Evolutionary conservation across 2,113 vertebrate genomes (phyloP).

Genomic region (Amia ocellicauda): DNA sequence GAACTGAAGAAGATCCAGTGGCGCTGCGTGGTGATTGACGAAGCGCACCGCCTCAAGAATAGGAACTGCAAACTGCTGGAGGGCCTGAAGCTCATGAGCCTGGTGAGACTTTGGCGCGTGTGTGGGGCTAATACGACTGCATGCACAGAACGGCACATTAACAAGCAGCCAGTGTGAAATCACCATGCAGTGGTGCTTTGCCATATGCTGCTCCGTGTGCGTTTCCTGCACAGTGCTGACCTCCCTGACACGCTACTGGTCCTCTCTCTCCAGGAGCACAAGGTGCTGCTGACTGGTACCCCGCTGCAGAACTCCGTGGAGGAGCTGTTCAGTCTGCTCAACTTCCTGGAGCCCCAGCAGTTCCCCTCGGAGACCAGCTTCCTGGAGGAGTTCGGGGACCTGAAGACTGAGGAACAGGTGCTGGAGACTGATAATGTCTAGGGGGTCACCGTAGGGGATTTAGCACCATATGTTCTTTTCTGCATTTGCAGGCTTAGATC

Average conservation of each 20-base stretch:
- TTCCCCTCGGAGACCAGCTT: constrained; percentile 94
- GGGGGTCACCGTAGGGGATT: too few species aligned
- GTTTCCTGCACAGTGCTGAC: neutral
- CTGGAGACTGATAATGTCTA: constrained; percentile 2
- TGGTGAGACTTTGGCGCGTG: constrained; percentile 66
- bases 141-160: too few species aligned
- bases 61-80: constrained; percentile 97
- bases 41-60: constrained; percentile 94
- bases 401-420: constrained; percentile 98
- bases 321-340: constrained; percentile 93
- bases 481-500: neutral
- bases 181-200: neutral
- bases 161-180: too few species aligned
- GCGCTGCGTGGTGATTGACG: constrained; percentile 97
- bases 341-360: constrained; percentile 94
- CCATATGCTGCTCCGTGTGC: neutral
- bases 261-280: constrained; percentile 78
- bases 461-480: too few species aligned
- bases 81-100: constrained; percentile 94
- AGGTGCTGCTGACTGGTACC: constrained; percentile 93
- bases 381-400: constrained; percentile 94
- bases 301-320: constrained; percentile 97
- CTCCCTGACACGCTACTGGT: neutral
- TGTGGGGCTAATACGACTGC: neutral
- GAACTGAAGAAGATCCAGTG: constrained; percentile 96